Base-by-base conservation (phyloP, 2,113 vertebrate species). In the Hiodon alosoides region DNA sequence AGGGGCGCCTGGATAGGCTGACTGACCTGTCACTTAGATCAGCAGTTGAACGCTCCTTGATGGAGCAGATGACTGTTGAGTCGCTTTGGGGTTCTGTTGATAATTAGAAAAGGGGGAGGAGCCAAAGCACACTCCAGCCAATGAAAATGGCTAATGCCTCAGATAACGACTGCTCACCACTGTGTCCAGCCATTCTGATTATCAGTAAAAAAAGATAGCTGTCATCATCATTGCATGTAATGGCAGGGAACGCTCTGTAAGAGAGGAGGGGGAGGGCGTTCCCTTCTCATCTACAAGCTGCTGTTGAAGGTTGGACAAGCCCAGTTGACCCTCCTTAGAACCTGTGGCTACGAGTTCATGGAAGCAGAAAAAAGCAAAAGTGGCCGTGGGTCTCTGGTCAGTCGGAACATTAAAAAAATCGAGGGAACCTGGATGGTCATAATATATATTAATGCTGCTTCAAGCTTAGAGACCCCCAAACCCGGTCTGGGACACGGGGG, bases 241-340 rank as follows among this genome's bases (percentile, higher is more conserved):
- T 71, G 54, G 9, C 1, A 7, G 69, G 53, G 55, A 58, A 58
- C 9, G 7, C 31, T n/a, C 64, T 59, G 51, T 47, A 64, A 51
- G 11, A 50, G 7, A 31, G 46, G 13, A 60, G 53, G 14, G 31
- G 17, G 52, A 62, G 50, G 60, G 50, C 31, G 7, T 5, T 68
- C 67, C n/a, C 54, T 59, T 58, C 52, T 54, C 67, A 52, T 76
- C 59, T 65, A 57, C 68, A 71, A 76, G 58, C 68, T 76, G 74
- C 46, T 65, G 68, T 76, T 53, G 67, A 64, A 3, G 74, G 61
- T 53, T 76, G 59, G 51, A 50, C 31, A 67, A 9, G n/a, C 57
- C 71, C 50, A 55, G 51, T 48, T 59, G 67, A 67, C 65, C 52
- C 31, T 31, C 31, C 31, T 31, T 31, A 31, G 31, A 31, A 31